Conservation (phyloP, 2,797 vertebrate genomes). For the Gouania willdenowi region DNA sequence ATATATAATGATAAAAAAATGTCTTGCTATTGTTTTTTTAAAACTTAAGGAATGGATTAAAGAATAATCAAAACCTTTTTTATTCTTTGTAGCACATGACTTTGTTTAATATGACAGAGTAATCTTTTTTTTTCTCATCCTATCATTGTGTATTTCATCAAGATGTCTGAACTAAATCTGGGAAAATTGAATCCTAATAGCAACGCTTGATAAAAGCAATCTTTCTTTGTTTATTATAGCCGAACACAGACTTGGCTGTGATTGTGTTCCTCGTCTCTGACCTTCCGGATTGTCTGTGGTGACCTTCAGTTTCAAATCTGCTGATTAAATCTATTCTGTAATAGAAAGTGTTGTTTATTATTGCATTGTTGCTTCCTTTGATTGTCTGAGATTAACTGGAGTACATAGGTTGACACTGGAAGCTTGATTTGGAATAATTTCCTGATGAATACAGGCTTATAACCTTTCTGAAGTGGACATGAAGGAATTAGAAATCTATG, state of each 20-base stretch:
- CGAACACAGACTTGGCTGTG: background rate
- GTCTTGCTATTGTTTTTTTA: too few relatives aligned
- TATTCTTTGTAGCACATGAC: too few relatives aligned
- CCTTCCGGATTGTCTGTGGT: background rate
- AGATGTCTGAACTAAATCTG: background rate
- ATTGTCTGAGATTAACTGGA: too few relatives aligned
- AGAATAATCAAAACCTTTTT: too few relatives aligned
- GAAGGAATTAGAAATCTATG: background rate
- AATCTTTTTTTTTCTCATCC: background rate
- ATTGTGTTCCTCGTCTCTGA: background rate
- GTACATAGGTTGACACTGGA: background rate
- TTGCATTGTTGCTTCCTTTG: too few relatives aligned
- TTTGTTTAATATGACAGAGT: background rate
- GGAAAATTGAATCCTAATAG: background rate
- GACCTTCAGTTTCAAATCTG: background rate
- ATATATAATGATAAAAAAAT: too few relatives aligned
- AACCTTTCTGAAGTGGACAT: background rate
- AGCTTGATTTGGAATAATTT: background rate
- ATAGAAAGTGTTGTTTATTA: too few relatives aligned
- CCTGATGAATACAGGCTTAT: too few relatives aligned
- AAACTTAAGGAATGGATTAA: too few relatives aligned
- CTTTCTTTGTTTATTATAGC: slow-evolving; percentile 14
- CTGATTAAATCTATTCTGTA: too few relatives aligned
- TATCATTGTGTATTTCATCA: slow-evolving; percentile 6
- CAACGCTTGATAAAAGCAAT: background rate